Base-by-base conservation (phyloP, 2,888 invertebrate species). In the Graphium colonna region DNA sequence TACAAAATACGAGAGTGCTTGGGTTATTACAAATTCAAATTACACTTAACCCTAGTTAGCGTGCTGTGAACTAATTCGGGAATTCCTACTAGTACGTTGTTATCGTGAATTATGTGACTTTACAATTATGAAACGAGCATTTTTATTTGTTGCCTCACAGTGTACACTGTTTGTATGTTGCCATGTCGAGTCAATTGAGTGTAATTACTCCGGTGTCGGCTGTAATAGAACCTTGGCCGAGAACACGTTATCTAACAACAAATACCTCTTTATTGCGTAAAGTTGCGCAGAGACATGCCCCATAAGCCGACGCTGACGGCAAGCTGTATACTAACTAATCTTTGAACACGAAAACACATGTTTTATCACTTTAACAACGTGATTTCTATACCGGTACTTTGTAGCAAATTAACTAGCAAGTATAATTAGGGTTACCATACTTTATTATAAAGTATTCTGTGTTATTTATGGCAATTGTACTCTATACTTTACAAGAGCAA, bases 191-290 rank as follows among this genome's bases (percentile, higher is more conserved):
- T 59, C 59, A 67, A 67, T 67, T 65, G 62, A 56, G 42, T 52
- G 52, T 57, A 61, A 60, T 59, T 54, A 58, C 57, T 50, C 47
- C 47, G 48, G 52, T 41, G 48, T 47, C 51, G 43, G 50, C 51
- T 47, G 55, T 55, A 41, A 38, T 52, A 50, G 56, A 60, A 60
- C 62, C 63, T 67, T 67, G 64, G 59, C 56, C 53, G 49, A 53
- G 49, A 44, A 18, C 28, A 15, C 31, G 54, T 54, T 54, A 54
- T 54, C 54, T 54, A 54, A 54, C 54, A 49, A 49, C 49, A 54
- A 53, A 49, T 54, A 49, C 44, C 36, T 36, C 31, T 31, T 48
- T 48, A 44, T 54, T 54, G 45, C 49, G 49, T 50, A 45, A 43
- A 48, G 36, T 48, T 42, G 38, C 9, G 31, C 39, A 28, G 36